These are phyloP conservation scores for Conistra vaccinii DNA, from an alignment of 2,888 invertebrate species.

Conservation along the genomic window DNA sequence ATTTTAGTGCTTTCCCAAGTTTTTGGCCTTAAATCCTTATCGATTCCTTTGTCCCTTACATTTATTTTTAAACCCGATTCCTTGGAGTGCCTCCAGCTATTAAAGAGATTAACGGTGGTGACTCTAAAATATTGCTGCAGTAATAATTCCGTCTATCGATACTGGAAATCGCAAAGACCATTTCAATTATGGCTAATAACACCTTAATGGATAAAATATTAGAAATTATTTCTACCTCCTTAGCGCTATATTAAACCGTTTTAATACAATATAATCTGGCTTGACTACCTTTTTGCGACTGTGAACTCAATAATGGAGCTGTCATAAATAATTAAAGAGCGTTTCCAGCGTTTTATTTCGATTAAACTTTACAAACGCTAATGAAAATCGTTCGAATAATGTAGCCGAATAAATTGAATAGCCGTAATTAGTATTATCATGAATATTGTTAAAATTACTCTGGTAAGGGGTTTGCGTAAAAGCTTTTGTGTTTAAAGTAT, in stretches of 20 bases:
- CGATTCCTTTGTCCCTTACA: constrained; percentile 77
- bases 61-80: constrained; percentile 82
- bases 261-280: constrained; percentile 40
- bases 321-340: constrained; percentile 63
- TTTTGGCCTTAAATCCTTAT: constrained; percentile 83
- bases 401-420: constrained; percentile 55
- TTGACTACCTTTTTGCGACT: constrained; percentile 46
- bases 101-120: constrained; percentile 77
- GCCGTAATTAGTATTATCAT: constrained; percentile 53
- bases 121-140: constrained; percentile 62
- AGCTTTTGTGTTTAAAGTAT: constrained; percentile 19
- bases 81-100: constrained; percentile 76
- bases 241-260: constrained; percentile 33
- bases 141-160: constrained; percentile 54
- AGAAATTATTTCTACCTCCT: constrained; percentile 27
- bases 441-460: constrained; percentile 44
- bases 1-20: constrained; percentile 85
- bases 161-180: constrained; percentile 14
- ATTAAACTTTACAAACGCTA: constrained; percentile 55
- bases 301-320: constrained; percentile 57
- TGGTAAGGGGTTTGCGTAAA: constrained; percentile 41
- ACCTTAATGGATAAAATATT: constrained; percentile 27
- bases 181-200: constrained; percentile 24
- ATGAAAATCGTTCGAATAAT: constrained; percentile 61
- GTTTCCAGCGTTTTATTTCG: constrained; percentile 56